Conservation (phyloP, 92 coral and sea anemone genomes). For the Umimayanthus chanpuru region DNA sequence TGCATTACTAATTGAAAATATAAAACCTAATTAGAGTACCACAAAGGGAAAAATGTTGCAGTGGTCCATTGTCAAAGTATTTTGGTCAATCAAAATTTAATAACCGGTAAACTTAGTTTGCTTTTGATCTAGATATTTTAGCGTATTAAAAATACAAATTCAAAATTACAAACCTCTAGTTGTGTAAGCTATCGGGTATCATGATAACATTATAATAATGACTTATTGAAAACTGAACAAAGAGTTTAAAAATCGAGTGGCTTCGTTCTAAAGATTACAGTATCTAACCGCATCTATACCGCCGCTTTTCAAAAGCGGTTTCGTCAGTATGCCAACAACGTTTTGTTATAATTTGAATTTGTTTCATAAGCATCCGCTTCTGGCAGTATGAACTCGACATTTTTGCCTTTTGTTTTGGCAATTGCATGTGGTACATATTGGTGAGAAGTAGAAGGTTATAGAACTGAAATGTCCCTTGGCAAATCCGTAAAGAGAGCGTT, state of each 20-base stretch:
- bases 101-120: neutral
- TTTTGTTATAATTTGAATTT: neutral
- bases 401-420: neutral
- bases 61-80: neutral
- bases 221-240: neutral
- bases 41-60: neutral
- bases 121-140: neutral
- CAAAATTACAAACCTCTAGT: too few species aligned
- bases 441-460: neutral
- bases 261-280: neutral
- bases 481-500: neutral
- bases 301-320: neutral
- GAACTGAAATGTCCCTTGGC: neutral
- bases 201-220: too few species aligned
- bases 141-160: neutral
- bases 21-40: neutral
- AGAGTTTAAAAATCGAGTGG: too few species aligned
- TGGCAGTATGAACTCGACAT: neutral
- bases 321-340: neutral
- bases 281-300: neutral
- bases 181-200: neutral
- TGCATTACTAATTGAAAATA: neutral
- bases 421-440: neutral
- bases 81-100: neutral
- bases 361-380: neutral